Percentiles rank a stretch among this genome's conserved stretches.
phyloP scores from a whole-genome alignment of 2,797 vertebrate genomes.

The Sylvia borin region DNA sequence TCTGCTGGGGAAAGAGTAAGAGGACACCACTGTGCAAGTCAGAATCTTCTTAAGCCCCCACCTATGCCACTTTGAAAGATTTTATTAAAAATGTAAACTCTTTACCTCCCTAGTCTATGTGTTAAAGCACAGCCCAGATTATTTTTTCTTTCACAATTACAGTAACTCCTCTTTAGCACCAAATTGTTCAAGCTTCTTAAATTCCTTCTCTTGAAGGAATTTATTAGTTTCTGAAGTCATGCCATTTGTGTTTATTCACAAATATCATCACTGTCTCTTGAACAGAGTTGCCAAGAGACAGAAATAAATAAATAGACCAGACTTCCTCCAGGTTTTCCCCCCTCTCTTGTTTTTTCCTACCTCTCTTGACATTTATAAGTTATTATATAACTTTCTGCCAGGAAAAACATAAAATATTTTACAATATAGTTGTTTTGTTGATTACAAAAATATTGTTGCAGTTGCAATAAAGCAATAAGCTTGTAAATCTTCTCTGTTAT shows the following conservation, averaged over 20 bases:
- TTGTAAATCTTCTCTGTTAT: conserved; percentile 56
- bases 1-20: neutral
- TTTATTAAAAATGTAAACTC: neutral
- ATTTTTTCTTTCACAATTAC: neutral
- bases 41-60: neutral
- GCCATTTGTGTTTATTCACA: neutral
- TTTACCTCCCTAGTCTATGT: neutral
- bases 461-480: neutral
- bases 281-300: neutral
- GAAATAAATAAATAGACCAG: conserved; percentile 2
- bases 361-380: conserved; percentile 48
- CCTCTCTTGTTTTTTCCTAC: rapidly evolving
- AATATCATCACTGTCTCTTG: neutral
- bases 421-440: conserved; percentile 19
- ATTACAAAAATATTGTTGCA: conserved; percentile 33
- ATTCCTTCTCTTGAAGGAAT: neutral
- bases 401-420: conserved; percentile 43
- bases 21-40: neutral
- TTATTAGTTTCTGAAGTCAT: neutral
- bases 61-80: neutral
- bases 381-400: conserved; percentile 21
- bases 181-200: neutral
- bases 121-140: neutral
- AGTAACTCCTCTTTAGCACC: neutral
- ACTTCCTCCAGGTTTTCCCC: neutral